Evolutionary conservation across 2,888 invertebrate genomes (phyloP).

Genomic region (Hartigia nigra): DNA sequence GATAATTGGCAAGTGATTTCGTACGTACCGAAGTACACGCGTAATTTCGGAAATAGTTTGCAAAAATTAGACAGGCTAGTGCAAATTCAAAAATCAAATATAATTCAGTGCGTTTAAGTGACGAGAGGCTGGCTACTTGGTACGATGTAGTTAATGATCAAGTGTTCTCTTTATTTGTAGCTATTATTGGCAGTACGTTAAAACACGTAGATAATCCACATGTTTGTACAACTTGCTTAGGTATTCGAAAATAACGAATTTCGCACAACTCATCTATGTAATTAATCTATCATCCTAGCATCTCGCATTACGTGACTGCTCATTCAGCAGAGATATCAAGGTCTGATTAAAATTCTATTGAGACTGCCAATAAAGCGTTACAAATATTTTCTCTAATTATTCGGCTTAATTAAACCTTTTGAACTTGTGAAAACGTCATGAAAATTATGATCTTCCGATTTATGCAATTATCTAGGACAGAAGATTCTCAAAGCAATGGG

Average conservation of each 20-base stretch:
- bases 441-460: not conserved
- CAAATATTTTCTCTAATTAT: not conserved
- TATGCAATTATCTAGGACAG: not conserved
- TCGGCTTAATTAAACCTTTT: not conserved
- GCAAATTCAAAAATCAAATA: not conserved
- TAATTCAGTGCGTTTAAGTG: not conserved
- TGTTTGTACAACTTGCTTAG: not conserved
- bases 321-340: not conserved
- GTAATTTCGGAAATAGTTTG: not conserved
- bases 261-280: not conserved
- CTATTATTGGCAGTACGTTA: not conserved
- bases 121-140: not conserved
- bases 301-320: not conserved
- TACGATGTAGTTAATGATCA: not conserved
- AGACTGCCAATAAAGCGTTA: not conserved
- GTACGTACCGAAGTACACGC: not conserved
- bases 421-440: no score
- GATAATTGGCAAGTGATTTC: not conserved
- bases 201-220: no score
- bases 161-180: not conserved
- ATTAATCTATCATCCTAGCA: not conserved
- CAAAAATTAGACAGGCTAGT: not conserved
- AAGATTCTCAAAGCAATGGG: not conserved
- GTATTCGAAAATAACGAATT: not conserved
- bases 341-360: not conserved